Evolutionary conservation across 1,140 invertebrate species (phyloP), one percentile per base, ranked within the genome.

Genomic region (Phymastichus coffea): DNA sequence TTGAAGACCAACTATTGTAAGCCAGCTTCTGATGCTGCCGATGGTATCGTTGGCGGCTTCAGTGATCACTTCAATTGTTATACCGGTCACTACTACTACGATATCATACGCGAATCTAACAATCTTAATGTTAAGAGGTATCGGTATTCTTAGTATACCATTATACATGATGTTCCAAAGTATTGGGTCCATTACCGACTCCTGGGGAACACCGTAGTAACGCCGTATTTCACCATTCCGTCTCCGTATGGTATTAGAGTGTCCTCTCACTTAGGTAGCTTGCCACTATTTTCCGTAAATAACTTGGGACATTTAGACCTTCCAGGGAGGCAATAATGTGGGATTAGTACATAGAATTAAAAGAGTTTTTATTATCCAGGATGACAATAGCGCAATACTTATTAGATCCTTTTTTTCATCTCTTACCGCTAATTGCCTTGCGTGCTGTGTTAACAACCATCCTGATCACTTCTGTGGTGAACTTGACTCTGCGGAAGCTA

Each of bases 41-140:
- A 43, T 30, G 2, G 44, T 15, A 1, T 49, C 35, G 14, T 49
- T 40, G 4, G 48, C 33, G 2, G 14, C 41, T 4, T 26, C 8
- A 4, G 33, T 40, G 30, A 28, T 17, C 4, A 49, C 56, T 4
- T 58, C 56, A 2, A 40, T 19, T 20, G 33, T 3, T 26, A 40
- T 40, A 28, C n/a, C n/a, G n/a, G 30, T n/a, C 35, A 52, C 44
- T 0, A 59, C 40, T 12, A 65, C 33, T 14, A 53, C 57, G 3
- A 47, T 30, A 23, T 63, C 62, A 20, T 60, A 57, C 9, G 62
- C 62, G 28, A 56, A 63, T 0, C 37, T 52, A 4, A 63, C 33
- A 1, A 40, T 19, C 0, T 1, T 38, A 14, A n/a, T 9, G 15
- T n/a, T n/a, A 9, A 4, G 35, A 6, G 35, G 14, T 6, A 9